Percentiles rank a stretch among this genome's conserved stretches.
Evolutionary conservation across 2,797 vertebrate species (phyloP).

Genomic region (Sebastes jordani): DNA sequence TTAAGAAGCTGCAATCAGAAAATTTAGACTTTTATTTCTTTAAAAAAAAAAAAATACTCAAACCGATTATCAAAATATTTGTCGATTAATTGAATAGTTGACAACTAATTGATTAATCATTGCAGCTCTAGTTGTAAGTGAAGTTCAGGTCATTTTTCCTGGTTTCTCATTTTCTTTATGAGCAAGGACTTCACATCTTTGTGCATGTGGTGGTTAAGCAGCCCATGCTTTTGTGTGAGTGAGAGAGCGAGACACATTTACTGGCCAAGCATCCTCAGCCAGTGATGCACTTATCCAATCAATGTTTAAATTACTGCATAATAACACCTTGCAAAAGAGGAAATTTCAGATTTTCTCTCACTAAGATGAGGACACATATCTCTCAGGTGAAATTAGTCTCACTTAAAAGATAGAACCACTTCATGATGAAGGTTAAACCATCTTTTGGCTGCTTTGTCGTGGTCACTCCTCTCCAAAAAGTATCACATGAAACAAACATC

Average conservation of each 20-base stretch:
- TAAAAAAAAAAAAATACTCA: too few relatives aligned
- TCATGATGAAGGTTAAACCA: neutral
- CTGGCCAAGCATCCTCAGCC: neutral
- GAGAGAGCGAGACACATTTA: neutral
- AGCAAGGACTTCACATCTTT: neutral
- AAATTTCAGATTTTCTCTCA: neutral
- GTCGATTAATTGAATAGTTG: too few relatives aligned
- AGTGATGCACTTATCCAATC: neutral
- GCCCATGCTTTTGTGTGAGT: neutral
- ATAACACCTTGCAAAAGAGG: neutral
- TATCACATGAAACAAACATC: constrained; percentile 10
- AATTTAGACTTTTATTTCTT: too few relatives aligned
- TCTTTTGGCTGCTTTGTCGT: neutral
- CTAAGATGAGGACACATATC: neutral
- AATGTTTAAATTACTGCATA: neutral
- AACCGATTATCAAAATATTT: too few relatives aligned
- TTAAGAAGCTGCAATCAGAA: too few relatives aligned
- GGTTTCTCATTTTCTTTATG: constrained; percentile 2
- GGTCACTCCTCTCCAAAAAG: neutral
- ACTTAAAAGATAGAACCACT: neutral
- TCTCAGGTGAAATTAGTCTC: neutral
- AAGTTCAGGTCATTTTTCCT: neutral
- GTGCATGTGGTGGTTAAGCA: neutral
- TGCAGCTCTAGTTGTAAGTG: neutral
- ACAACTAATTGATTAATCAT: too few relatives aligned